Evolutionary conservation across 2,113 vertebrate genomes (phyloP), one percentile per base, ranked within the genome.

Genomic region (Crotalus tigris): DNA sequence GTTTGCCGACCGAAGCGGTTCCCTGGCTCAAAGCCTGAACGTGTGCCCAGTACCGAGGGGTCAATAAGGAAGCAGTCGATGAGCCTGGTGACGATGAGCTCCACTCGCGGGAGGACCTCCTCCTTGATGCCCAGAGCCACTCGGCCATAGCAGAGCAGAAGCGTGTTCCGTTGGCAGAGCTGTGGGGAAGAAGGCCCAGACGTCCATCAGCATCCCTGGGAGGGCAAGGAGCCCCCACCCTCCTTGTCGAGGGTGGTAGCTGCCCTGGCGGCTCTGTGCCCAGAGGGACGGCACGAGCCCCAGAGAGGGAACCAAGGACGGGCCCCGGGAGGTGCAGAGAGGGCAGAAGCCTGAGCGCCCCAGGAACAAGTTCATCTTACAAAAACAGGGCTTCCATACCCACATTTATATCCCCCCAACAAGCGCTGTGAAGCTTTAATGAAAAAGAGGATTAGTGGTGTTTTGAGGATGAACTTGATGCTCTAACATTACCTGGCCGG

Each of bases 61-160:
- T 51, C 85, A 19, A 19, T 15, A 0, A 19, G 33, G 46, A 90
- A 90, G 29, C 53, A 61, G 11, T 85, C 88, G 0, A 90, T 93
- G 55, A 93, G 58, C 58, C 39, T 59, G 69, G 92, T 13, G 0
- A 85, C 1, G 10, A 93, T 59, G 3, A 86, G 10, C 9, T 93
- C 88, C 29, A 59, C 69, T 59, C 92, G 46, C 1, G 69, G 69
- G 29, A 90, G 88, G 23, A 90, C 69, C 3, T 93, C 92, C 2
- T 90, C 92, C 49, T 53, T 90, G 6, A 85, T 85, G 0, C 88
- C 88, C 54, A 92, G 54, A 2, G 92, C 88, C 26, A 93, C 88
- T 3, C 55, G 92, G 5, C 92, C 92, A 0, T 90, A 93, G 55
- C 92, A 93, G 1, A 93, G 54, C 26, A 93, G 88, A 3, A 93